A percentile compares a stretch with the other conserved stretches of the same genome.
These are phyloP conservation scores for Enteromius thamalakanensis DNA, from an alignment of 2,797 vertebrate genomes.

Conservation along the genomic window DNA sequence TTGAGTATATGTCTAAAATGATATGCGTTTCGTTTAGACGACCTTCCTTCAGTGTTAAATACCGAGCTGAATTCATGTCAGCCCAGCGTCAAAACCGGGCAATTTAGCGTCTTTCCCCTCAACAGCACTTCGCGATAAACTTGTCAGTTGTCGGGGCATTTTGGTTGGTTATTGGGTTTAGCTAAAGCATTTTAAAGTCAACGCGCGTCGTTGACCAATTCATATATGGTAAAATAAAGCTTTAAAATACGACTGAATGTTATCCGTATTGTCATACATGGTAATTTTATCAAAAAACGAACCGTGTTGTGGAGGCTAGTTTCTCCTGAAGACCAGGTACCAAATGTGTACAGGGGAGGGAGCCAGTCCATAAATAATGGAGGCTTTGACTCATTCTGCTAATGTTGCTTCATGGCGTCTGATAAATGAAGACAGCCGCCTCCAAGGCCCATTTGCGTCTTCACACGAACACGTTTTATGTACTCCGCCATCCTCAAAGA, in stretches of 20 bases:
- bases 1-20: background rate
- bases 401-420: slow-evolving; percentile 48
- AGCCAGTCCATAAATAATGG: slow-evolving; percentile 73
- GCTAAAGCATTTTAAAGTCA: background rate
- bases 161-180: background rate
- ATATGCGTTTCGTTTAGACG: background rate
- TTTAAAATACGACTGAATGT: background rate
- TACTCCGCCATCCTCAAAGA: background rate
- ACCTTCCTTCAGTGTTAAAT: background rate
- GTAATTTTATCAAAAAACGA: background rate
- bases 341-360: slow-evolving; percentile 65
- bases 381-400: slow-evolving; percentile 62
- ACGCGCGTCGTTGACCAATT: background rate
- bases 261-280: background rate
- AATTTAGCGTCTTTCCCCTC: background rate
- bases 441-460: slow-evolving; percentile 36
- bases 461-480: slow-evolving; percentile 10
- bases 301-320: background rate
- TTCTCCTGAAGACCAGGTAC: slow-evolving; percentile 49
- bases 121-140: too few species aligned
- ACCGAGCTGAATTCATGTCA: background rate
- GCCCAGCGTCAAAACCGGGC: background rate
- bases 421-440: slow-evolving; percentile 44
- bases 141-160: background rate
- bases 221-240: background rate